Evolutionary conservation across 2,797 vertebrate genomes (phyloP).

Genomic region (Halcyon leucocephala): DNA sequence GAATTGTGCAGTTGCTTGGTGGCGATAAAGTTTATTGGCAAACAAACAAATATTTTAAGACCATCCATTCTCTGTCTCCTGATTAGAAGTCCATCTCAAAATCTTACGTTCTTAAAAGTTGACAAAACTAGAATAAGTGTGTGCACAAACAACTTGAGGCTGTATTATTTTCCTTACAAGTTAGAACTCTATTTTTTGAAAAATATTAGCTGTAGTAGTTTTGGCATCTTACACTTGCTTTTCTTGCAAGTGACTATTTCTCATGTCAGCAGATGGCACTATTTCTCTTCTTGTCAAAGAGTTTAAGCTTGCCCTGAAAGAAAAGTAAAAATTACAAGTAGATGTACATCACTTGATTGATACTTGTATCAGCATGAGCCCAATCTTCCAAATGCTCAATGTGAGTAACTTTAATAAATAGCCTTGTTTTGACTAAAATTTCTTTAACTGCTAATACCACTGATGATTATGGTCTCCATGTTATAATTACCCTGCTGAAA

Average conservation of each 20-base stretch:
- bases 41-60: background rate
- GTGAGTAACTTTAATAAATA: slow-evolving; percentile 42
- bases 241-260: background rate
- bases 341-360: slow-evolving; percentile 39
- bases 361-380: slow-evolving; percentile 53
- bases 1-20: background rate
- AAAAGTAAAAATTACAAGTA: slow-evolving; percentile 9
- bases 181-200: background rate
- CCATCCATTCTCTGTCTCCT: background rate
- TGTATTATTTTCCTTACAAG: background rate
- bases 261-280: slow-evolving; percentile 77
- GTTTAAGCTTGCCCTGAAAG: background rate
- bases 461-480: slow-evolving; percentile 24
- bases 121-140: background rate
- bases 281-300: slow-evolving; percentile 63
- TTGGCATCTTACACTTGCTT: background rate
- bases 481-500: slow-evolving; percentile 47
- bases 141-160: background rate
- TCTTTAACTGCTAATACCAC: slow-evolving; percentile 23
- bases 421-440: slow-evolving; percentile 29
- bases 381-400: slow-evolving; percentile 49
- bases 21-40: background rate
- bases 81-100: background rate
- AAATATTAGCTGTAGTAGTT: background rate
- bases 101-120: background rate